These are phyloP conservation scores for Merluccius polli DNA, from an alignment of 2,797 vertebrate genomes.

Conservation along the genomic window DNA sequence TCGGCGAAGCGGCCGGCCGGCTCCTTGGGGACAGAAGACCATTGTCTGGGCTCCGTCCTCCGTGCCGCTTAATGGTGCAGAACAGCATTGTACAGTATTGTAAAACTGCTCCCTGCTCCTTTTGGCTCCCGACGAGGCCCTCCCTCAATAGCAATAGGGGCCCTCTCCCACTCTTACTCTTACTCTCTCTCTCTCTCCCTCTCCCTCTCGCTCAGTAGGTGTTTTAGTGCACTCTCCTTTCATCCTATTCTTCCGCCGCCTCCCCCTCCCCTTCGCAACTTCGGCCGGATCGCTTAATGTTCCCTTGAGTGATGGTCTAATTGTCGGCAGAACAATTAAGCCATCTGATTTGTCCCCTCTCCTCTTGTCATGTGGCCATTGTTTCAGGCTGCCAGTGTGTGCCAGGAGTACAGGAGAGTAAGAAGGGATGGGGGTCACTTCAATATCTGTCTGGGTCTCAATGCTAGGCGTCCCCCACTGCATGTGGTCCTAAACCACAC, in stretches of 20 bases:
- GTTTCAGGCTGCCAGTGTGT: slow-evolving; percentile 57
- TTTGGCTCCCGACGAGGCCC: slow-evolving; percentile 39
- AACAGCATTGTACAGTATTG: slow-evolving; percentile 83
- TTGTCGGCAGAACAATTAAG: slow-evolving; percentile 75
- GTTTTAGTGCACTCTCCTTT: slow-evolving; percentile 78
- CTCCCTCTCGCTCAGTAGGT: slow-evolving; percentile 69
- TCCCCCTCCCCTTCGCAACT: slow-evolving; percentile 66
- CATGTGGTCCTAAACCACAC: slow-evolving; percentile 33
- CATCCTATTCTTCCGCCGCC: slow-evolving; percentile 64
- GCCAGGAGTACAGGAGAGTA: slow-evolving; percentile 46
- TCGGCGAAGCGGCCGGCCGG: slow-evolving; percentile 56
- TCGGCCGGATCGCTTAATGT: slow-evolving; percentile 67
- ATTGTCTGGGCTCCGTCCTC: slow-evolving; percentile 69
- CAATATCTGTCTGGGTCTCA: slow-evolving; percentile 61
- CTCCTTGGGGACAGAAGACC: slow-evolving; percentile 61
- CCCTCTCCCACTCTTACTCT: slow-evolving; percentile 53
- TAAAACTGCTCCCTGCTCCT: slow-evolving; percentile 74
- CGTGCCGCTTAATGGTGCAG: slow-evolving; percentile 74
- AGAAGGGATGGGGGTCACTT: slow-evolving; percentile 57
- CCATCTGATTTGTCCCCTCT: slow-evolving; percentile 73
- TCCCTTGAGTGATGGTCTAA: slow-evolving; percentile 77
- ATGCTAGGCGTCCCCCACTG: slow-evolving; percentile 29
- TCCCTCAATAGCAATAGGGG: slow-evolving; percentile 61
- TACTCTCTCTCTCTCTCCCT: slow-evolving; percentile 27
- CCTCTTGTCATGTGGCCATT: slow-evolving; percentile 62